Evolutionary conservation across 2,888 invertebrate genomes (phyloP), one percentile per base, ranked within the genome.

Genomic region (Mythimna ferrago): DNA sequence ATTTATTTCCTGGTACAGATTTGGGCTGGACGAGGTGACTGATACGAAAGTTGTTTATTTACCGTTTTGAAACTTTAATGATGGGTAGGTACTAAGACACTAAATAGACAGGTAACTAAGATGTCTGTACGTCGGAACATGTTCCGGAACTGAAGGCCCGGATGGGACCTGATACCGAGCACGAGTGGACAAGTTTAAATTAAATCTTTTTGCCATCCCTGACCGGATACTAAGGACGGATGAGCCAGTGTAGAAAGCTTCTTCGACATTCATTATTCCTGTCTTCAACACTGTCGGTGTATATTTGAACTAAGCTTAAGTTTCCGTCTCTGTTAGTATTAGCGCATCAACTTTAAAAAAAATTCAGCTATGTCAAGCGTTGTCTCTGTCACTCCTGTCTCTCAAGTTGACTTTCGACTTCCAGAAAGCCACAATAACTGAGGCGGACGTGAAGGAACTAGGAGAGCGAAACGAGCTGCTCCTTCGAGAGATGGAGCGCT

Each of bases 401-500:
- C 19, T 11, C 26, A n/a, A 16, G 10, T 58, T n/a, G 10, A 32
- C 10, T 41, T n/a, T 44, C 44, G 51, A 16, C 53, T 51, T 82
- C 14, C 85, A 97, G 97, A 97, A 97, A 93, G 86, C 96, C 6
- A 93, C 94, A 67, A 92, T 97, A 86, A 97, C 97, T 0, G 97
- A 97, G 61, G 93, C 93, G 0, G 97, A 98, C 84, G 96, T 97
- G 0, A 92, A 92, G 71, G 96, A 96, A 80, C 89, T 97, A 14
- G 96, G 97, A 48, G 94, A 96, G 54, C 96, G 97, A 66, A 97
- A 97, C 82, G 95, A 96, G 41, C 89, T 96, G 72, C 91, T 97
- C 0, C 96, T 97, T 67, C 93, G 95, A 5, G 97, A 97, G 87
- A 96, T 97, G 95, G 94, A 96, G 32, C 94, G 97, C 57, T 97